A percentile compares a stretch with the other conserved stretches of the same genome.
These are phyloP conservation scores for Geopemphigus sp. DNA, from an alignment of 1,140 invertebrate species.

Conservation along the genomic window DNA sequence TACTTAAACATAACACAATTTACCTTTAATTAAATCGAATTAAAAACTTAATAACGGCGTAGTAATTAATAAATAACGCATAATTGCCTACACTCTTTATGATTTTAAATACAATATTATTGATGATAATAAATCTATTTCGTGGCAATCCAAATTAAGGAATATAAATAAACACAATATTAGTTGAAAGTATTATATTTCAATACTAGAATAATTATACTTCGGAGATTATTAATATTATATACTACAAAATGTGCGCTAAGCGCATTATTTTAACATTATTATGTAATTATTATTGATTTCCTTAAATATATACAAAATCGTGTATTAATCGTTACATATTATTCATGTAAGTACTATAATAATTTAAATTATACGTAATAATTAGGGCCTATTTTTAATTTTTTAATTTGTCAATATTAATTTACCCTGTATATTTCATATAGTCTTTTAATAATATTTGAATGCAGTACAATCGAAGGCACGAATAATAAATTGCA, in stretches of 20 bases:
- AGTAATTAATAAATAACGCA: neutral
- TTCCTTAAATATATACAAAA: too few relatives aligned
- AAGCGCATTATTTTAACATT: too few relatives aligned
- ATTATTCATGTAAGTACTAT: too few relatives aligned
- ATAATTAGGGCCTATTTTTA: neutral
- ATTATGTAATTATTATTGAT: too few relatives aligned
- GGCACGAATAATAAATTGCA: neutral
- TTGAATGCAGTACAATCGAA: neutral
- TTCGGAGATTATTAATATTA: too few relatives aligned
- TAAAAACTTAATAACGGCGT: neutral
- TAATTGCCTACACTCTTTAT: neutral
- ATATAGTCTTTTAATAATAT: slow-evolving; percentile 1
- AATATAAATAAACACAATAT: neutral
- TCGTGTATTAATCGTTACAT: too few relatives aligned
- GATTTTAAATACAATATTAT: neutral
- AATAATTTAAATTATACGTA: too few relatives aligned
- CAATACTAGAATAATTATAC: neutral
- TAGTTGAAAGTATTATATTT: neutral
- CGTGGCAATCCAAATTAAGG: neutral
- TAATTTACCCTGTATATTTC: neutral
- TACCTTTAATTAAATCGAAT: too few relatives aligned
- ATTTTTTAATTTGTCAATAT: too few relatives aligned
- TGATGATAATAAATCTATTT: neutral
- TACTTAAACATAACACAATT: too few relatives aligned
- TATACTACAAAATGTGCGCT: too few relatives aligned